Base-by-base conservation (phyloP, 2,888 invertebrate species). In the Meiosimyza decipiens region DNA sequence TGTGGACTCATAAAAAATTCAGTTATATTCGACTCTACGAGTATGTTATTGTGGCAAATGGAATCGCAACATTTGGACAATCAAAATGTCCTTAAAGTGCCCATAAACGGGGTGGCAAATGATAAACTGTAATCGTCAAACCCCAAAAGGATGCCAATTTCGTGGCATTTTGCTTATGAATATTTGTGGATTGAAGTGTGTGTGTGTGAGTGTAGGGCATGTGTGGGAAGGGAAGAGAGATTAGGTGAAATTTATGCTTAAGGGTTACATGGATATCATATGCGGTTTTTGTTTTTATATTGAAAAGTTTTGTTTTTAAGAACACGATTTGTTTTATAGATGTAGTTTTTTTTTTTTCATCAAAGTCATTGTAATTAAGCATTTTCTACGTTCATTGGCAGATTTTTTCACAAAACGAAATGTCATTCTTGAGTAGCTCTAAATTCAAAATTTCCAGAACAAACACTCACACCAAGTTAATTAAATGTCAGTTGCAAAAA, bases 401-500 rank as follows among this genome's bases (percentile, higher is more conserved):
- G 9, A 9, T 9, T 9, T 9, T 40, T n/a, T n/a, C n/a, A 9
- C 40, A 6, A 40, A 40, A 40, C 12, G 11, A 18, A 40, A 64
- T 47, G 28, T 50, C 50, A 51, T 50, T 18, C 18, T 28, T 22
- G 3, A 64, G 50, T 16, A 22, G 33, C 3, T 12, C 66, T 55
- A 66, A 22, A 16, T 57, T 68, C 22, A 47, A 16, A 69, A 15
- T 1, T 16, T 51, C 16, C 50, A 28, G 28, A 60, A 15, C 59
- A 52, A 28, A 28, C 28, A 28, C 63, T 22, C 33, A 70, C 55
- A 47, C 68, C 63, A 65, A 76, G 77, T 79, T 78, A 79, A 79
- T 79, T 79, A 79, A 79, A 79, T 78, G 79, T 79, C 79, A 79
- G 79, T 78, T 76, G 76, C 79, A 78, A 77, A 70, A 70, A 54